Base-by-base conservation (phyloP, 1,140 invertebrate species). In the Doryteuthis pealeii region DNA sequence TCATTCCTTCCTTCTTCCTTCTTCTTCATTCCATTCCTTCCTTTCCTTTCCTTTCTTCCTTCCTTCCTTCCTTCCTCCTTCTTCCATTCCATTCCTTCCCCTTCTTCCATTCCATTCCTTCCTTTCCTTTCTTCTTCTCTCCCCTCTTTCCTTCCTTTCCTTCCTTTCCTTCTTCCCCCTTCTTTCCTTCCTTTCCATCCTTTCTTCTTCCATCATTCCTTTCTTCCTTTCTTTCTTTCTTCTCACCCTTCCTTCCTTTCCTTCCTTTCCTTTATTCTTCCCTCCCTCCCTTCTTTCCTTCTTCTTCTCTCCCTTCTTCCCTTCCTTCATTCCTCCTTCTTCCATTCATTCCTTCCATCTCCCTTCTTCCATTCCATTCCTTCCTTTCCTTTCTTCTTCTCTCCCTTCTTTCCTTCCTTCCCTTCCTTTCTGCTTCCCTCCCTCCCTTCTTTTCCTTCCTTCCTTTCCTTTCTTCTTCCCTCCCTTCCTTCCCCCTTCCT, bases 261-360 rank as follows among this genome's bases (percentile, higher is more conserved):
- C 49, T 54, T n/a, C n/a, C 49, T 54, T n/a, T 54, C 49, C n/a
- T n/a, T 54, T n/a, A 14, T n/a, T 54, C 49, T 54, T n/a, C n/a
- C 49, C n/a, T n/a, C n/a, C 49, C n/a, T n/a, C n/a, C 49, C n/a
- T n/a, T 54, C 62, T 66, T n/a, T 54, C 49, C n/a, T n/a, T 54
- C 49, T 54, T n/a, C n/a, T n/a, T 54, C 49, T 54, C 49, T 54
- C 49, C n/a, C 49, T 54, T n/a, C n/a, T n/a, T n/a, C n/a, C 49
- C n/a, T n/a, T 54, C 49, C n/a, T n/a, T 54, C 49, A 12, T 54
- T n/a, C n/a, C 49, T 54, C 49, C n/a, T n/a, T 54, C 49, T 54
- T n/a, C n/a, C n/a, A 10, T 22, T 26, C 26, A 10, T 26, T 26
- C 1, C 62, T 22, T 26, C 12, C 62, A 18, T 26, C 26, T 26